These are phyloP conservation scores for Drosophila parvula DNA, from an alignment of 1,140 invertebrate species.

Conservation along the genomic window DNA sequence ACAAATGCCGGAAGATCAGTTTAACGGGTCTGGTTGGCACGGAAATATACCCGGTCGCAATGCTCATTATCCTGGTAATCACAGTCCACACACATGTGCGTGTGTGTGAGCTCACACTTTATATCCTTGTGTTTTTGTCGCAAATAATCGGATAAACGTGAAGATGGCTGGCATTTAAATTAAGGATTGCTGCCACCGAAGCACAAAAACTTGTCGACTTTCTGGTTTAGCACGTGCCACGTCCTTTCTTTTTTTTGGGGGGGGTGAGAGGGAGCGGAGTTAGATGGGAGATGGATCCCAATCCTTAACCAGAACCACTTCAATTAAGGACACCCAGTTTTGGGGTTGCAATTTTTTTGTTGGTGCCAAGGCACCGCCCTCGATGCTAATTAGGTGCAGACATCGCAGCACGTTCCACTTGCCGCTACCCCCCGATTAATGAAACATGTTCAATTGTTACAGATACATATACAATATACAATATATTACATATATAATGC, in stretches of 20 bases:
- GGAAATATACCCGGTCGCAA: slow-evolving; percentile 6
- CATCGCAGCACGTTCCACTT: slow-evolving; percentile 65
- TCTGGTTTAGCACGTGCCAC: slow-evolving; percentile 49
- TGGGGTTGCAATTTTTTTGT: slow-evolving; percentile 48
- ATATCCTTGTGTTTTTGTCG: slow-evolving; percentile 47
- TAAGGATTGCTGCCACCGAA: slow-evolving; percentile 71
- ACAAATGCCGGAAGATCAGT: background rate
- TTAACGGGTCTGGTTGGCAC: background rate
- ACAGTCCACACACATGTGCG: slow-evolving; percentile 1
- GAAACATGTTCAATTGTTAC: slow-evolving; percentile 50
- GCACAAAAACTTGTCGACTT: slow-evolving; percentile 68
- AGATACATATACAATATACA: background rate
- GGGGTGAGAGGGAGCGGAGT: background rate
- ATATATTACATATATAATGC: background rate
- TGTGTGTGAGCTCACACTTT: slow-evolving; percentile 2
- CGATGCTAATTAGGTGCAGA: slow-evolving; percentile 70
- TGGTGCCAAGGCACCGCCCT: slow-evolving; percentile 35
- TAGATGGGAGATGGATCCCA: background rate
- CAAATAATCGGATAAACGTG: slow-evolving; percentile 77
- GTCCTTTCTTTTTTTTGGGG: background rate
- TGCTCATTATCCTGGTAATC: slow-evolving; percentile 35
- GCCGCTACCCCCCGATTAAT: slow-evolving; percentile 22
- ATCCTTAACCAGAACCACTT: slow-evolving; percentile 24
- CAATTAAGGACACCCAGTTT: slow-evolving; percentile 49
- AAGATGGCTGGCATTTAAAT: slow-evolving; percentile 81